These are phyloP conservation scores for Mythimna lalbum DNA, from an alignment of 2,888 invertebrate species.

Conservation along the genomic window DNA sequence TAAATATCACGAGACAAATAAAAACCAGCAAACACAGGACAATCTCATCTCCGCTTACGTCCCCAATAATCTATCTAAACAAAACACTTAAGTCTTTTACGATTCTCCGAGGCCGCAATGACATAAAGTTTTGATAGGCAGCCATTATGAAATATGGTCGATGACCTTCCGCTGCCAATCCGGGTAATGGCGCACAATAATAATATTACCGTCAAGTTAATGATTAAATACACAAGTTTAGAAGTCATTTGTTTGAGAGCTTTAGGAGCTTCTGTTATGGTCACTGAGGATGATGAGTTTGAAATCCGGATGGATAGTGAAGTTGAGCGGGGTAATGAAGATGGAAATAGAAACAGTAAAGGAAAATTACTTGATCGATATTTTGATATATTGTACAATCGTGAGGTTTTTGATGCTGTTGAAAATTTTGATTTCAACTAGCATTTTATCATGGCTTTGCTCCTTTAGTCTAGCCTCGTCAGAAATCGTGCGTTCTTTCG, in stretches of 20 bases:
- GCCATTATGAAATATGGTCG: constrained; percentile 72
- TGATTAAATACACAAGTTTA: constrained; percentile 64
- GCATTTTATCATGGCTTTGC: background rate
- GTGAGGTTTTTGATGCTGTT: background rate
- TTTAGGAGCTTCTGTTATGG: constrained; percentile 47
- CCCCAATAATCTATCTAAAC: constrained; percentile 68
- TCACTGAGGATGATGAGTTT: constrained; percentile 34
- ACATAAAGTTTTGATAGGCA: constrained; percentile 81
- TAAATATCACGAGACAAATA: constrained; percentile 6
- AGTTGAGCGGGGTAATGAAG: background rate
- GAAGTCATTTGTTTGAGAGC: constrained; percentile 64
- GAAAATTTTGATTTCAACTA: too few relatives aligned
- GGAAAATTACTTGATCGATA: background rate
- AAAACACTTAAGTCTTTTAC: constrained; percentile 78
- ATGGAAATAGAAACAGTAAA: background rate
- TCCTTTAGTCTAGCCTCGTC: background rate
- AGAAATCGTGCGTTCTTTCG: too few relatives aligned
- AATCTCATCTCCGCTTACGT: constrained; percentile 31
- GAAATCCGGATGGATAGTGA: constrained; percentile 11
- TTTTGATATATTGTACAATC: background rate
- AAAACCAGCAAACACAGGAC: constrained; percentile 9
- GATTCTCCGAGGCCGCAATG: constrained; percentile 72
- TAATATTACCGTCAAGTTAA: constrained; percentile 59
- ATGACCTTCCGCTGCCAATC: constrained; percentile 65
- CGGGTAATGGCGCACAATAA: constrained; percentile 68